These are phyloP conservation scores for Pygmarrhopalites habei DNA, from an alignment of 1,140 invertebrate genomes.

Conservation along the genomic window DNA sequence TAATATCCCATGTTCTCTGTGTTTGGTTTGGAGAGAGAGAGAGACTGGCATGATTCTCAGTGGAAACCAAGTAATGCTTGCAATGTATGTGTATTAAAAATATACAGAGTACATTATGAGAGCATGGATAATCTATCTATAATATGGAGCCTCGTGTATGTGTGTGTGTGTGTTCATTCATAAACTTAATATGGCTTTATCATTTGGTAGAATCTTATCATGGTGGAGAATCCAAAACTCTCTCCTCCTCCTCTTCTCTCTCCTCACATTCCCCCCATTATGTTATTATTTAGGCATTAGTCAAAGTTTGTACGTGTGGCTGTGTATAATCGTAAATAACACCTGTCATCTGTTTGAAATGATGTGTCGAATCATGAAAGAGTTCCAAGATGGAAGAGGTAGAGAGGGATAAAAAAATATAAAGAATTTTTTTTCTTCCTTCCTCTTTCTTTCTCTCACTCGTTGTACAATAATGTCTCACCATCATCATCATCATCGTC, in stretches of 20 bases:
- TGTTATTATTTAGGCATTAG: slow-evolving; percentile 9
- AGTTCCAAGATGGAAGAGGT: not conserved
- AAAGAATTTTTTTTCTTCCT: too few species aligned
- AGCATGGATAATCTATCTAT: too few species aligned
- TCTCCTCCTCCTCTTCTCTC: too few species aligned
- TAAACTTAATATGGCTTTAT: slow-evolving; percentile 7
- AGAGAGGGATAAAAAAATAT: too few species aligned
- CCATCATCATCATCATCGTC: too few species aligned
- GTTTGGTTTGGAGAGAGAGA: not conserved
- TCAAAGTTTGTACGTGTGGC: slow-evolving; percentile 4
- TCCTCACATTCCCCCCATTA: slow-evolving; percentile 3
- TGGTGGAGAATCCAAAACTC: not conserved
- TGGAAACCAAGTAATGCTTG: too few species aligned
- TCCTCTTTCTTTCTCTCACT: too few species aligned
- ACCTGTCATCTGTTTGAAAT: slow-evolving; percentile 33
- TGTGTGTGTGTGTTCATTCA: too few species aligned
- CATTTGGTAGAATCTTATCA: not conserved
- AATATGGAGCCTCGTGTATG: too few species aligned
- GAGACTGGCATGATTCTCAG: too few species aligned
- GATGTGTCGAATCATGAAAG: slow-evolving; percentile 39
- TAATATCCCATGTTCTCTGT: not conserved
- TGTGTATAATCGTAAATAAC: slow-evolving; percentile 34
- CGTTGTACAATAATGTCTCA: not conserved
- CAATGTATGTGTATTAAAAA: too few species aligned
- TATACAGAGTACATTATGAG: too few species aligned